phyloP scores from a whole-genome alignment of 2,113 vertebrate genomes.

The Podilymbus podiceps region DNA sequence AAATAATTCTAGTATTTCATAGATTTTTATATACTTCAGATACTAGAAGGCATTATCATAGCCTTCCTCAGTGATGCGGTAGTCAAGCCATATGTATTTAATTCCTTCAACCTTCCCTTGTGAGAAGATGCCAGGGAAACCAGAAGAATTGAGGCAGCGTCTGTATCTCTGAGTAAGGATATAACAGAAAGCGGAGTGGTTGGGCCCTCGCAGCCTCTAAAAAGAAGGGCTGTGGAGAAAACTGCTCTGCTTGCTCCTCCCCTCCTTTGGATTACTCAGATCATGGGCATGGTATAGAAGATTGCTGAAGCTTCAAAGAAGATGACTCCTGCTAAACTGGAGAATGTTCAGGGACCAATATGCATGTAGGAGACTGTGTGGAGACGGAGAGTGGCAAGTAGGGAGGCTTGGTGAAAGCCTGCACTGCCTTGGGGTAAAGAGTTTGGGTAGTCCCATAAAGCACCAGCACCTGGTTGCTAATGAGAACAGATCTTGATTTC shows the following conservation, averaged over 20 bases:
- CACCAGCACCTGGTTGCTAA: neutral
- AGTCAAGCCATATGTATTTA: neutral
- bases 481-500: constrained; percentile 23
- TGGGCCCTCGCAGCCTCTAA: neutral
- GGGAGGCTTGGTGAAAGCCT: neutral
- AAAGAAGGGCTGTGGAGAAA: neutral
- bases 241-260: neutral
- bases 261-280: neutral
- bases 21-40: neutral
- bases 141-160: neutral
- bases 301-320: neutral
- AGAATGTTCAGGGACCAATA: neutral
- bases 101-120: neutral
- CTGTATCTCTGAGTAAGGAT: neutral
- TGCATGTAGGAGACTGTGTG: neutral
- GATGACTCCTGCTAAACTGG: neutral
- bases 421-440: neutral
- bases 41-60: neutral
- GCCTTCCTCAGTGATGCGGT: neutral
- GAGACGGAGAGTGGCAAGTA: neutral
- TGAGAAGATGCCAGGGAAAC: neutral
- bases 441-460: neutral
- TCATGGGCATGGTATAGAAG: neutral
- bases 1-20: neutral
- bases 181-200: neutral